Evolutionary conservation across 2,797 vertebrate genomes (phyloP), one percentile per base, ranked within the genome.

Genomic region (Xerus rutilus): DNA sequence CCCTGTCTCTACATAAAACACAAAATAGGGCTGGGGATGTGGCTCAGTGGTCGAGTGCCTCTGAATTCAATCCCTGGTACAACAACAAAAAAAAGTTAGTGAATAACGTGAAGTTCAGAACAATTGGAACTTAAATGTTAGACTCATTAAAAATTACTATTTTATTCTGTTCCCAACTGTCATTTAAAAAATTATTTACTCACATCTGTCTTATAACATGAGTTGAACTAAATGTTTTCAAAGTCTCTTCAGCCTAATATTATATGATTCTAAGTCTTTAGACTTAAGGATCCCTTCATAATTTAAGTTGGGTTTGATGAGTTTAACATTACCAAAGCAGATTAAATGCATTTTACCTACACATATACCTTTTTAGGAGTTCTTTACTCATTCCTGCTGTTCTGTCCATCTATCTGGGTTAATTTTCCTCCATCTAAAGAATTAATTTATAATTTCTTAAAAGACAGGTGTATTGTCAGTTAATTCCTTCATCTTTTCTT

Each of bases 101-200:
- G 52, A 93, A 87, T 78, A n/a, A 7, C 43, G 21, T 82, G 43
- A 72, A 77, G 32, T 39, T 72, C 76, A 92, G 72, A 88, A 76
- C 18, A 94, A 70, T 90, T 86, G 47, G 45, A 86, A 81, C 45
- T 70, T 57, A 92, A 93, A 52, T 4, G 5, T 91, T 65, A 85
- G 17, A 76, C 30, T 79, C 20, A 64, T 84, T 84, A 87, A 90
- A 86, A 82, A 12, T 32, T 65, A 59, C 12, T 17, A 21, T 43
- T 72, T 77, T 45, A 73, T 79, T 43, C 30, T 32, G 28, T 30
- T 67, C 25, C 35, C 47, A 74, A 39, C 47, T 87, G 77, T 90
- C 45, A 43, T 62, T 30, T 90, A 5, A 47, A 13, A 90, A 89
- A 67, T 76, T 49, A 81, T 92, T 89, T 92, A 39, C 28, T 72